Conservation (phyloP, 2,113 vertebrate genomes). For the Geococcyx californianus region DNA sequence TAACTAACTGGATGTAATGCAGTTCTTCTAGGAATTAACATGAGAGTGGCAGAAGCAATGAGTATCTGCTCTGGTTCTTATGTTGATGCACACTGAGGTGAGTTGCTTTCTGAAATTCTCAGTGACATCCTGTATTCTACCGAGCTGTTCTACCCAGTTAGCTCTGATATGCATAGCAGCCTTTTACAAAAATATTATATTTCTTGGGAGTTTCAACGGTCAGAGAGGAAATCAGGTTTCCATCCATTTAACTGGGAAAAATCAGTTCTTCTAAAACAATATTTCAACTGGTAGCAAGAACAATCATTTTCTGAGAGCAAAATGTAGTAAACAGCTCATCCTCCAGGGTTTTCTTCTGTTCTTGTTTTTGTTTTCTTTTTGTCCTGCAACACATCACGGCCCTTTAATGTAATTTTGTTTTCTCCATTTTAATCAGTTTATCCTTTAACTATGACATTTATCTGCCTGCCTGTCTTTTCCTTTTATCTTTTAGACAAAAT, state of each 20-base stretch:
- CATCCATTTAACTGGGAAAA: neutral
- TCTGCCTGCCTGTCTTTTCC: neutral
- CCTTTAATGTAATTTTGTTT: slow-evolving; percentile 4
- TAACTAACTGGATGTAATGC: neutral
- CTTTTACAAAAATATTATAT: neutral
- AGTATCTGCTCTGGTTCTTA: neutral
- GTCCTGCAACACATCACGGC: slow-evolving; percentile 20
- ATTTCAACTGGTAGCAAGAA: neutral
- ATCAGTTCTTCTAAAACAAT: neutral
- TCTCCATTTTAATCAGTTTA: slow-evolving; percentile 42
- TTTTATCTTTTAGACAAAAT: slow-evolving; percentile 33
- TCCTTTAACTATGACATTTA: slow-evolving; percentile 8
- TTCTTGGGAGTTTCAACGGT: neutral
- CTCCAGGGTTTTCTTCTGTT: neutral
- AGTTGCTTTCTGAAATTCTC: neutral
- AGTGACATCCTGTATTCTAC: neutral
- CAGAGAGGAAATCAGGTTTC: neutral
- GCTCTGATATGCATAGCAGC: neutral
- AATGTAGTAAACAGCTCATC: neutral
- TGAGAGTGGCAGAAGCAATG: neutral
- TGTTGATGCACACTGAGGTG: neutral
- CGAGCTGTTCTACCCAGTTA: neutral
- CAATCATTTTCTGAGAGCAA: neutral
- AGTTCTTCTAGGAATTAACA: neutral
- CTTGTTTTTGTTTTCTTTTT: neutral